Evolutionary conservation across 2,888 invertebrate species (phyloP), one percentile per base, ranked within the genome.

Genomic region (Apamea crenata): DNA sequence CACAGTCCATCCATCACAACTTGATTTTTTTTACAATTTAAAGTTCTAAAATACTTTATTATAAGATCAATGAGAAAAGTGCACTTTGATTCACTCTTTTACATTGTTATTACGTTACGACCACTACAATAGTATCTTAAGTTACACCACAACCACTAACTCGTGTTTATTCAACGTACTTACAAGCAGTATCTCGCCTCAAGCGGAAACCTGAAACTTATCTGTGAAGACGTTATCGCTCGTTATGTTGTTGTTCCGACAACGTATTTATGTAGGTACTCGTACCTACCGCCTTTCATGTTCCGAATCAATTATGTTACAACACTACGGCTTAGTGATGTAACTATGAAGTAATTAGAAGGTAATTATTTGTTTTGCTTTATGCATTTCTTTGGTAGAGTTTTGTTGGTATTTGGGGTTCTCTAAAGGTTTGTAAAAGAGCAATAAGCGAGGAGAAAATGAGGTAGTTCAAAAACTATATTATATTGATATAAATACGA

Each of bases 251-350:
- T 66, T 77, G 82, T 82, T 78, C 82, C 80, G 72, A 81, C 79
- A 69, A 32, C 44, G 80, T 74, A 75, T 73, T 71, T 82, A 87
- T 12, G 40, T 53, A 21, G 6, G 79, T 71, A n/a, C n/a, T n/a
- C n/a, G n/a, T n/a, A 81, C 67, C 66, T 84, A 82, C 78, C 74
- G 81, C 77, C 74, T 90, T 87, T 79, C 89, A 82, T 90, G 90
- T 84, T 88, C 72, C 63, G 74, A 83, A 85, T 83, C 82, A 89
- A 90, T 89, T 90, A 85, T 59, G 77, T 81, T 88, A 80, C 79
- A 83, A 78, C 77, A 82, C 72, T 78, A 40, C 68, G 53, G 59
- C 72, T 77, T 80, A 78, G 77, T 78, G 44, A 50, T 74, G 82
- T 80, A 83, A 87, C 65, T 78, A 44, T 80, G 68, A 77, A 80